These are phyloP conservation scores for Pterostichus niger DNA, from an alignment of 2,888 invertebrate genomes.

Conservation along the genomic window DNA sequence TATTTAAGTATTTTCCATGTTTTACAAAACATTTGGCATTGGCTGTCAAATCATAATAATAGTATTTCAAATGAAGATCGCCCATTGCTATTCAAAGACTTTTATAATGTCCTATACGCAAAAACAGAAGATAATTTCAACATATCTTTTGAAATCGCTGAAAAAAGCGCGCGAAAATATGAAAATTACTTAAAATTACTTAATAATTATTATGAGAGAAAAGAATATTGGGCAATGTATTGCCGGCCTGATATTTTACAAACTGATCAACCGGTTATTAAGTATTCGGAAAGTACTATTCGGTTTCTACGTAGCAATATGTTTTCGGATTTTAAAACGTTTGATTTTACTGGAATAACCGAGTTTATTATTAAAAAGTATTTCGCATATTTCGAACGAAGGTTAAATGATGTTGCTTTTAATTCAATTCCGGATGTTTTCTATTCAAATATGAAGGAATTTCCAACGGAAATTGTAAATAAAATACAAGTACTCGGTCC, in stretches of 20 bases:
- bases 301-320: constrained; percentile 6
- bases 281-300: constrained; percentile 29
- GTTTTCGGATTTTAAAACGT: not conserved
- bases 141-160: not conserved
- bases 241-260: not conserved
- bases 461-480: not conserved
- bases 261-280: not conserved
- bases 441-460: not conserved
- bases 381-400: constrained; percentile 17
- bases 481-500: constrained; percentile 2
- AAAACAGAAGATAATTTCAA: constrained; percentile 25
- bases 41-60: constrained; percentile 53
- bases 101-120: constrained; percentile 58
- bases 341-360: not conserved
- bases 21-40: constrained; percentile 61
- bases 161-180: constrained; percentile 3
- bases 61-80: constrained; percentile 32
- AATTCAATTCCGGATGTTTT: not conserved
- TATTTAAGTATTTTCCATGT: constrained; percentile 64
- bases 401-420: not conserved
- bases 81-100: constrained; percentile 49
- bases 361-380: not conserved
- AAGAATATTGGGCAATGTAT: constrained; percentile 13
- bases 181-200: constrained; percentile 18
- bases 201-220: constrained; percentile 2